A percentile compares a stretch with the other conserved stretches of the same genome.
Evolutionary conservation across 30 jellyfish, hydroid and myxozoan species (phyloP).

Genomic region (Aurelia coerulea): DNA sequence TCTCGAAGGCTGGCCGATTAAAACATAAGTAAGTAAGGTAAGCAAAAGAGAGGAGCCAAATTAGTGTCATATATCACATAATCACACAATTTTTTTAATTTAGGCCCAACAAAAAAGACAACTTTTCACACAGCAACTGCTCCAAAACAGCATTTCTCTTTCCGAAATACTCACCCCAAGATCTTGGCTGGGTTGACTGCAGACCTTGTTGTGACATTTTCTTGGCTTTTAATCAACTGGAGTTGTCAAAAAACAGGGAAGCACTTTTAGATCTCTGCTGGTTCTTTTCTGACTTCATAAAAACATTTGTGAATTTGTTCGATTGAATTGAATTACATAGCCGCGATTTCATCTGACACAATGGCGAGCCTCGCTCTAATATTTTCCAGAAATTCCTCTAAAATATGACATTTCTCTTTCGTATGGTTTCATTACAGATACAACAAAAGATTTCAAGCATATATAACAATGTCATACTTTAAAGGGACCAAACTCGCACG

Average conservation of each 20-base stretch:
- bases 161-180: conserved; percentile 70
- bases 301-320: too few relatives aligned
- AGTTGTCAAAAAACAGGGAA: too few relatives aligned
- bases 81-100: neutral
- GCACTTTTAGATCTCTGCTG: neutral
- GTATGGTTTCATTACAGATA: too few relatives aligned
- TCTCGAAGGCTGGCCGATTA: neutral
- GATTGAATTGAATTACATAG: too few relatives aligned
- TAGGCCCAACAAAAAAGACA: neutral
- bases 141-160: neutral
- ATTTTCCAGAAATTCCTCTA: too few relatives aligned
- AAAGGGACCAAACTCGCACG: too few relatives aligned
- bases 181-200: conserved; percentile 80
- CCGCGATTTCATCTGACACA: too few relatives aligned
- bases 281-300: too few relatives aligned
- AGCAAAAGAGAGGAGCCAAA: neutral
- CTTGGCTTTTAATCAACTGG: neutral
- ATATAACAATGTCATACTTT: too few relatives aligned
- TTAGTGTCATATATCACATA: neutral
- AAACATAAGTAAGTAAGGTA: neutral
- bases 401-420: too few relatives aligned
- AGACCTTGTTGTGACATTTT: conserved; percentile 76
- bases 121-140: neutral
- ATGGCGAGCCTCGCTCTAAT: too few relatives aligned
- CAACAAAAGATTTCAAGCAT: too few relatives aligned